These are phyloP conservation scores for Poecilus cupreus DNA, from an alignment of 2,888 invertebrate species.

Conservation along the genomic window DNA sequence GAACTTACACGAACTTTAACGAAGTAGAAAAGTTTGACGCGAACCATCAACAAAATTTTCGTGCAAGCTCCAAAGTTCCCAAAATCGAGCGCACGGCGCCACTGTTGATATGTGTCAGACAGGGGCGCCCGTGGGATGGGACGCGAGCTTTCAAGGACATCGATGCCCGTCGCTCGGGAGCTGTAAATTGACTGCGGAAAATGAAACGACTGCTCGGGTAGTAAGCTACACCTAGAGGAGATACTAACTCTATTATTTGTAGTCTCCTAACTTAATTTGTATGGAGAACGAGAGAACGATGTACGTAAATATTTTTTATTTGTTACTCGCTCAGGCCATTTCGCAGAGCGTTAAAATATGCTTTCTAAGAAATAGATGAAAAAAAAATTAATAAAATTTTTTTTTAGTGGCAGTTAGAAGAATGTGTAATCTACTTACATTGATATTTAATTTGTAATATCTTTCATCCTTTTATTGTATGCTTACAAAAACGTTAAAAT, in stretches of 20 bases:
- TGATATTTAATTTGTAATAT: too few species aligned
- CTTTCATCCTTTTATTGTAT: too few species aligned
- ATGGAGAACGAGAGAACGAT: neutral
- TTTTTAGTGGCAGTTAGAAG: too few species aligned
- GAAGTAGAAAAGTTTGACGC: slow-evolving; percentile 49
- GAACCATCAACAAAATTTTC: slow-evolving; percentile 50
- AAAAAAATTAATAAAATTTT: too few species aligned
- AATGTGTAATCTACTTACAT: too few species aligned
- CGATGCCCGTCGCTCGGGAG: neutral
- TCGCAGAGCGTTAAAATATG: too few species aligned
- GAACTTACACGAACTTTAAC: slow-evolving; percentile 42
- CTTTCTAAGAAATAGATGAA: too few species aligned
- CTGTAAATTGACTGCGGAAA: slow-evolving; percentile 16
- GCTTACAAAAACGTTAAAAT: too few species aligned
- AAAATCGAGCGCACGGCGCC: slow-evolving; percentile 4
- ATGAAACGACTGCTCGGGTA: slow-evolving; percentile 6
- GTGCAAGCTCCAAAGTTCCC: neutral
- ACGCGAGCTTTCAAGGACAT: neutral
- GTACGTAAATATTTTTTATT: slow-evolving; percentile 24
- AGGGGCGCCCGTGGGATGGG: neutral
- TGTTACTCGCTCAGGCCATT: too few species aligned
- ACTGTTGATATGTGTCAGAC: slow-evolving; percentile 30
- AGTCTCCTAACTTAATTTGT: neutral
- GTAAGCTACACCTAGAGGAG: neutral
- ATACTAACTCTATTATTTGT: slow-evolving; percentile 34